Evolutionary conservation across 1,140 invertebrate genomes (phyloP).

Genomic region (Pseudomyrmex pallidus): DNA sequence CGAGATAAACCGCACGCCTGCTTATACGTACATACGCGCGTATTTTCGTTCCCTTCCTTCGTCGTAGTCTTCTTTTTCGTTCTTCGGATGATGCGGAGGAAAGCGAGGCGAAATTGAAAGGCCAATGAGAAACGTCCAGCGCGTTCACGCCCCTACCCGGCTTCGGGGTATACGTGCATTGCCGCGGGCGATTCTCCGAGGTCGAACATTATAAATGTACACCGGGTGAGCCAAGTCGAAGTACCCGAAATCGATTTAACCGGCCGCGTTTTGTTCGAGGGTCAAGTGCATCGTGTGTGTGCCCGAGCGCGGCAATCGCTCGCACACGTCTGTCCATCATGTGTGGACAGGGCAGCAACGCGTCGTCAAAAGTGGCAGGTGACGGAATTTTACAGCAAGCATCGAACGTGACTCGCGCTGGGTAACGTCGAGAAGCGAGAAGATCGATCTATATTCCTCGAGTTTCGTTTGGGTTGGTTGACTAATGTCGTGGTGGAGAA

Average conservation of each 20-base stretch:
- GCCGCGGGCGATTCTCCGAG: constrained; percentile 62
- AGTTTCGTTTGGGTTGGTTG: constrained; percentile 67
- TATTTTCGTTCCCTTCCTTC: constrained; percentile 56
- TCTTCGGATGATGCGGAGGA: constrained; percentile 15
- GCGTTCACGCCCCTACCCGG: constrained; percentile 67
- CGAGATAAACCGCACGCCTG: not conserved
- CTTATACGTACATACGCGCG: constrained; percentile 7
- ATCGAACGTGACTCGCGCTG: constrained; percentile 51
- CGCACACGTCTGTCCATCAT: not conserved
- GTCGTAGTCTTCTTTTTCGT: constrained; percentile 18
- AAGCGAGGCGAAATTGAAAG: constrained; percentile 71
- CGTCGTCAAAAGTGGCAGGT: constrained; percentile 19
- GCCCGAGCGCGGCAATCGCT: not conserved
- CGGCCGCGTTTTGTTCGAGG: constrained; percentile 56
- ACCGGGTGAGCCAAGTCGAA: constrained; percentile 66
- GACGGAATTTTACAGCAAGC: constrained; percentile 42
- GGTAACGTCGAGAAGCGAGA: constrained; percentile 55
- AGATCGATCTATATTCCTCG: constrained; percentile 70
- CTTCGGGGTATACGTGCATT: constrained; percentile 67
- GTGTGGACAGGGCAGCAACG: not conserved
- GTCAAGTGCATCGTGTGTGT: constrained; percentile 65
- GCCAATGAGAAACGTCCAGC: constrained; percentile 68
- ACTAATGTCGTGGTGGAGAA: constrained; percentile 61
- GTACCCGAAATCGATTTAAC: constrained; percentile 68
- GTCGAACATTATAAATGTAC: constrained; percentile 73